Evolutionary conservation across 1,140 invertebrate species (phyloP), one percentile per base, ranked within the genome.

Genomic region (Drosophila busckii): DNA sequence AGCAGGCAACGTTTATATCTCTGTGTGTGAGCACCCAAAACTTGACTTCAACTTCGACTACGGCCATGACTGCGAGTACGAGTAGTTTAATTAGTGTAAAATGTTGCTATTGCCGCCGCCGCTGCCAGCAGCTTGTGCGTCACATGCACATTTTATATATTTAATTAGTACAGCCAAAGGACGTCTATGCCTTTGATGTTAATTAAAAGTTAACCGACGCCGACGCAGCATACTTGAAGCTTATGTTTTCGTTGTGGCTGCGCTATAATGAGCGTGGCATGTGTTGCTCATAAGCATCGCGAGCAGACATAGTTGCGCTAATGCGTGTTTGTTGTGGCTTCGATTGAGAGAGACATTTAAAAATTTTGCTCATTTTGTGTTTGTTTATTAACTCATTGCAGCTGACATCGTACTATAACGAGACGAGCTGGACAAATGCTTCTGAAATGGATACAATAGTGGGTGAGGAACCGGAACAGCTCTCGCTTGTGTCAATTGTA

Each of bases 401-500:
- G 86, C 59, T 87, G 59, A 87, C 85, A 28, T 76, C 86, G 35
- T 85, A 76, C 41, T 86, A 68, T 56, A 87, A 87, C 78, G 87
- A 88, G 63, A 78, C 78, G 44, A 86, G 82, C 69, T 88, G 80
- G 65, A 82, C 86, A 49, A 75, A 80, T 64, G 87, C 85, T 28
- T 88, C 85, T 22, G 68, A 88, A 48, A 86, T 88, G 50, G 90
- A 90, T 60, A 90, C 89, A 69, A 90, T 90, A 70, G 89, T 91
- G 66, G 89, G 89, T 64, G 90, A 92, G 67, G 91, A 92, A 59
- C 91, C 92, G 50, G 92, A 92, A 78, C 89, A 91, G 62, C 91
- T 93, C 63, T 92, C 92, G 35, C 88, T 93, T 84, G 89, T 93
- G 70, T 93, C 92, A 70, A 92, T 92, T 88, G 88, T 93, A 84